These are phyloP conservation scores for Myrmecobius fasciatus DNA, from an alignment of 2,113 vertebrate genomes.

Conservation along the genomic window DNA sequence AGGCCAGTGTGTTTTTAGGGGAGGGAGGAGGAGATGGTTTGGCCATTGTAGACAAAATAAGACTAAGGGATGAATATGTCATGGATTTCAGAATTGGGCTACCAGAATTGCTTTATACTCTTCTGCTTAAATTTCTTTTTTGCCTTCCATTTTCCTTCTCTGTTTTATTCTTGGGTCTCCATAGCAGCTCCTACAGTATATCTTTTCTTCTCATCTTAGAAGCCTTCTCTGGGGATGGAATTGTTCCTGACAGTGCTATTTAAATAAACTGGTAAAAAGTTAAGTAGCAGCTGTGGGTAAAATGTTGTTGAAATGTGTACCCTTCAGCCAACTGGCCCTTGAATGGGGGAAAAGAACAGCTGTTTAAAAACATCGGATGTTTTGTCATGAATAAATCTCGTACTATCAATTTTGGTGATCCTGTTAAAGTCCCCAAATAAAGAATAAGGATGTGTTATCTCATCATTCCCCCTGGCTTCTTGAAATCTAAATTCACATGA, in stretches of 20 bases:
- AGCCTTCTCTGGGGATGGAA: neutral
- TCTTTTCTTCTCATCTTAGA: conserved; percentile 7
- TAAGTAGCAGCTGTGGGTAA: conserved; percentile 20
- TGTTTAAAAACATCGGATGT: neutral
- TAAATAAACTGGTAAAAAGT: conserved; percentile 19
- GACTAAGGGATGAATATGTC: neutral
- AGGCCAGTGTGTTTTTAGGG: neutral
- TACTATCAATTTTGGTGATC: neutral
- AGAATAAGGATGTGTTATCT: neutral
- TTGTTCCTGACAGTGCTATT: neutral
- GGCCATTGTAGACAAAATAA: neutral
- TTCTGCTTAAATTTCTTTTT: conserved; percentile 27
- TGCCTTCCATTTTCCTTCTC: neutral
- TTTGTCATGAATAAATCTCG: neutral
- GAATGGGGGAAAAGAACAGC: neutral
- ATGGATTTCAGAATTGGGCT: neutral
- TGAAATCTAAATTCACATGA: neutral
- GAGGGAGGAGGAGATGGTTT: neutral
- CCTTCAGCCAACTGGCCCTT: conserved; percentile 12
- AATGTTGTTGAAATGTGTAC: conserved; percentile 16
- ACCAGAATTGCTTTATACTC: neutral
- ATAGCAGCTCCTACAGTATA: neutral
- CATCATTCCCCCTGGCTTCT: neutral
- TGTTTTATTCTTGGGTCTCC: neutral
- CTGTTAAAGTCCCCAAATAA: neutral